Evolutionary conservation across 2,888 invertebrate species (phyloP), one percentile per base, ranked within the genome.

Genomic region (Alviniconcha strummeri): DNA sequence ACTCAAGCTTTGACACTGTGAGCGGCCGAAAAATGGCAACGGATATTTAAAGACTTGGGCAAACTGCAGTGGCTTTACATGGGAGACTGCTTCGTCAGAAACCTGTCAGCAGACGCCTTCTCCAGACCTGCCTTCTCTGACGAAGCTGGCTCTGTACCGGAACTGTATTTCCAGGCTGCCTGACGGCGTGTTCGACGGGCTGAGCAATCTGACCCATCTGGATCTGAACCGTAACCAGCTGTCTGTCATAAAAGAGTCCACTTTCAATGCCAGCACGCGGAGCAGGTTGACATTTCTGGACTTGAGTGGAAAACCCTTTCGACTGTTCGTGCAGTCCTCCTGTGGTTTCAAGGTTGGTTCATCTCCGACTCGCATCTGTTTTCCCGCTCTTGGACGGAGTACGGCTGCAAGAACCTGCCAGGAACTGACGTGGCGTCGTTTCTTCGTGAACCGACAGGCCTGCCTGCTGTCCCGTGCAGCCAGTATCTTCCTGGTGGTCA

Each of bases 281-380:
- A 13, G 57, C n/a, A n/a, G 57, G 11, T 57, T 76, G 76, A 57
- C n/a, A 5, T 0, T 8, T 13, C 13, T 79, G 4, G n/a, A 57
- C 17, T 52, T 79, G 19, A 19, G 79, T 52, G 57, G 60, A 1
- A 13, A 80, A 80, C 55, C 80, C 80, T 9, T 80, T 80, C 13
- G 36, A n/a, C 55, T 80, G 80, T n/a, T 69, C 69, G 8, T 80
- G 80, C 36, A n/a, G n/a, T 9, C 11, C 11, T 80, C n/a, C 69
- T 69, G 55, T 80, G 80, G 80, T 69, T 80, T n/a, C 55, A 64
- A 11, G 11, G 9, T 4, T 80, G 67, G 69, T 78, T 56, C n/a
- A 56, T 60, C 13, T 78, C n/a, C 64, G 8, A 64, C 56, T 9
- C n/a, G 57, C 36, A 0, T 5, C 13, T 54, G 9, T 57, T 57